phyloP scores from a whole-genome alignment of 1,140 invertebrate species.

The Aphidius ervi region DNA sequence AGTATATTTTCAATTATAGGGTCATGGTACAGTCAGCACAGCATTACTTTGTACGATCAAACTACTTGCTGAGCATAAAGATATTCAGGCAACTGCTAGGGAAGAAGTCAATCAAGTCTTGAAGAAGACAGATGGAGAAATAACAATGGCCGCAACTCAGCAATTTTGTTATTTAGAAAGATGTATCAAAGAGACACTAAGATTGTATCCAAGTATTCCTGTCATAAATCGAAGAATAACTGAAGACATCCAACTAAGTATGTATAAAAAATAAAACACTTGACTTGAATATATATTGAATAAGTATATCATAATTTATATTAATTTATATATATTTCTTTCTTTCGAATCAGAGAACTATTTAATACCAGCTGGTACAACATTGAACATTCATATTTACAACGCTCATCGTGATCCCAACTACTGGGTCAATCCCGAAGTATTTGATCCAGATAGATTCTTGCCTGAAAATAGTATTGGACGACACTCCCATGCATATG shows the following conservation, averaged over 20 bases:
- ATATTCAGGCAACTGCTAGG: conserved; percentile 53
- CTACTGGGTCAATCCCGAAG: conserved; percentile 39
- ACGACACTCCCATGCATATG: conserved; percentile 53
- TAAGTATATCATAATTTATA: too few relatives aligned
- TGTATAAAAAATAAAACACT: not conserved
- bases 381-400: conserved; percentile 38
- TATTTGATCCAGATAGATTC: conserved; percentile 42
- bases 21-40: conserved; percentile 70
- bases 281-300: too few relatives aligned
- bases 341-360: conserved; percentile 19
- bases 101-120: conserved; percentile 27
- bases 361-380: conserved; percentile 18
- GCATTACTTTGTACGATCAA: conserved; percentile 59
- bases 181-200: conserved; percentile 60
- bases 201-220: conserved; percentile 60
- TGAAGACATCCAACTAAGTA: conserved; percentile 42
- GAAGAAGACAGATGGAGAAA: conserved; percentile 20
- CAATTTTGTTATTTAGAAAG: conserved; percentile 54
- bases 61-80: conserved; percentile 58
- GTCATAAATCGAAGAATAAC: conserved; percentile 48
- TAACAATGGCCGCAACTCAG: conserved; percentile 25
- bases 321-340: not conserved
- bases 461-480: conserved; percentile 58
- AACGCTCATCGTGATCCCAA: conserved; percentile 52
- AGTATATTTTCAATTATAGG: conserved; percentile 27